Conservation (phyloP, 1,140 invertebrate genomes). For the Solen grandis region DNA sequence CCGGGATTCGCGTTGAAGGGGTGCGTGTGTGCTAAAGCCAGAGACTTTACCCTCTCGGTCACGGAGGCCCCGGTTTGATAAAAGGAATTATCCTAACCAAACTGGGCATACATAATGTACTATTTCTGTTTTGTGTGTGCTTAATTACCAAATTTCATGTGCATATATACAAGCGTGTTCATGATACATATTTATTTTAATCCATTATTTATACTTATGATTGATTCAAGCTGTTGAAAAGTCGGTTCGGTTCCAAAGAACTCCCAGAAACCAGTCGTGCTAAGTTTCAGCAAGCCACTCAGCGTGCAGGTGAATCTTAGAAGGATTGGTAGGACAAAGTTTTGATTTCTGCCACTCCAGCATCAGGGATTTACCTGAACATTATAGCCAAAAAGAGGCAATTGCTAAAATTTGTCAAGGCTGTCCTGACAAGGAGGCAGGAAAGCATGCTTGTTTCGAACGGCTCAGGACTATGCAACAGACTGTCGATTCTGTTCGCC, state of each 20-base stretch:
- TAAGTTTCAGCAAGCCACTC: slow-evolving; percentile 45
- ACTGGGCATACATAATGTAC: no score
- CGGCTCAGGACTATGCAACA: slow-evolving; percentile 17
- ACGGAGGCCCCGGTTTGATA: no score
- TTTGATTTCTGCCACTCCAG: slow-evolving; percentile 23
- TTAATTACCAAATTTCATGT: no score
- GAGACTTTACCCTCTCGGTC: no score
- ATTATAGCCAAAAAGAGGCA: slow-evolving; percentile 37
- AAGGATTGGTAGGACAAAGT: slow-evolving; percentile 53
- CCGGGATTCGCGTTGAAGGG: no score
- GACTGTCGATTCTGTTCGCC: neutral
- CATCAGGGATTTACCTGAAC: slow-evolving; percentile 38
- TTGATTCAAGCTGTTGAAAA: no score
- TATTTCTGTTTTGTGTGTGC: no score
- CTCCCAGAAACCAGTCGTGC: slow-evolving; percentile 45
- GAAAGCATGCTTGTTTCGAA: slow-evolving; percentile 19
- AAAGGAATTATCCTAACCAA: no score
- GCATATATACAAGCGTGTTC: no score
- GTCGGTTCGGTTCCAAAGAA: slow-evolving; percentile 32
- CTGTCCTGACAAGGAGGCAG: slow-evolving; percentile 40
- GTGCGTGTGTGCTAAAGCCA: no score
- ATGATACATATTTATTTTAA: no score
- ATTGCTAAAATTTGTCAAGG: slow-evolving; percentile 52
- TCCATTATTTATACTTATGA: no score
- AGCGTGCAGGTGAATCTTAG: slow-evolving; percentile 33